phyloP scores from a whole-genome alignment of 2,888 invertebrate species.

The Polydesmus complanatus region DNA sequence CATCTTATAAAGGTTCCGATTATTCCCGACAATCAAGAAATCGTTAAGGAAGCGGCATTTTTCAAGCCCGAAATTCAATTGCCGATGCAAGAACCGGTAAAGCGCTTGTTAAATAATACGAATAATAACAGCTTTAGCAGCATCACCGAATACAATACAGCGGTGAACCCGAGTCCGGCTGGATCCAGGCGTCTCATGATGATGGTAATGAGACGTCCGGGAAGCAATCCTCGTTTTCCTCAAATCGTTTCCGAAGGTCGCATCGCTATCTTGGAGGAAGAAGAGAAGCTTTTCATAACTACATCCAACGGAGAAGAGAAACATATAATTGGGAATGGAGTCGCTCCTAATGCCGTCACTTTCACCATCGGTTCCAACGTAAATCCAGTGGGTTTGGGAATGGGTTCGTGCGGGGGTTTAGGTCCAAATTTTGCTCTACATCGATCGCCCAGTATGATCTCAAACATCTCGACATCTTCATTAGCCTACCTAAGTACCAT shows the following conservation, averaged over 20 bases:
- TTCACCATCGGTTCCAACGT: background rate
- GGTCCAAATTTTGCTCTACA: slow-evolving; percentile 6
- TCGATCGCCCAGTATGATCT: slow-evolving; percentile 37
- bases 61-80: slow-evolving; percentile 20
- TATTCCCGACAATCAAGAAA: slow-evolving; percentile 12
- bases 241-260: slow-evolving; percentile 3
- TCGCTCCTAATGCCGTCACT: background rate
- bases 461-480: slow-evolving; percentile 64
- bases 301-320: background rate
- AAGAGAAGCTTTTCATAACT: background rate
- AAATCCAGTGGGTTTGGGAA: slow-evolving; percentile 3
- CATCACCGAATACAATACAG: slow-evolving; percentile 1
- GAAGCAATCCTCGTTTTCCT: slow-evolving; percentile 11
- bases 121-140: slow-evolving; percentile 11
- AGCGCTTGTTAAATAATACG: background rate
- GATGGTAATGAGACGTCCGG: slow-evolving; percentile 3
- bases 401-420: slow-evolving; percentile 4
- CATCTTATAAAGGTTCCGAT: slow-evolving; percentile 34
- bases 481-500: slow-evolving; percentile 74
- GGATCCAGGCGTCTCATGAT: background rate
- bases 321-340: background rate
- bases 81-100: slow-evolving; percentile 5
- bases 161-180: background rate
- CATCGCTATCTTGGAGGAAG: background rate
- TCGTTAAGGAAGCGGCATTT: background rate